Evolutionary conservation across 2,797 vertebrate genomes (phyloP), one percentile per base, ranked within the genome.

Genomic region (Tenualosa ilisha): DNA sequence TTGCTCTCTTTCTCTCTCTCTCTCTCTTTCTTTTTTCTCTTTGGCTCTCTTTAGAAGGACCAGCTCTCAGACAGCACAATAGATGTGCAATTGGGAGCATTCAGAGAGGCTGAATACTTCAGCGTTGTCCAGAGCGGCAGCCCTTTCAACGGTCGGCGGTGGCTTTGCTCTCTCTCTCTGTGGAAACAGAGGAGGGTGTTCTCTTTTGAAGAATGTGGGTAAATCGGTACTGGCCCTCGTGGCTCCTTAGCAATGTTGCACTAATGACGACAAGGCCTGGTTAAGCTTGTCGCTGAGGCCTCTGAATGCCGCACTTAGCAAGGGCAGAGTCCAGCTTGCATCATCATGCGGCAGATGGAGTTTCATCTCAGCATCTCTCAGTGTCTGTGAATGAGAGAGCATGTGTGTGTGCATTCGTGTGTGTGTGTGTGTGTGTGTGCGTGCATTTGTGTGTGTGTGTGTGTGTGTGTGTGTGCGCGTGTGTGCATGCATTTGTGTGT

Each of bases 11-110:
- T 2, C 15, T 37, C 65, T 26, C n/a, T 26, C 65, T 72, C 65
- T 17, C 26, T 15, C 11, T 40, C 31, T 40, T 7, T 72, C n/a
- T 26, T 26, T 37, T 26, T 24, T 20, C 40, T 79, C 72, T 37
- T 46, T 11, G 40, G 72, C 17, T 43, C 37, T 79, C 6, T 79
- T 79, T 2, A 22, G 15, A 5, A 79, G 72, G 37, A 22, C 40
- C 37, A 0, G 37, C 72, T 79, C 72, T 79, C 37, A 79, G 72
- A 2, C 40, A 6, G 72, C 40, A 79, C 72, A 79, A 79, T 79
- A 22, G 72, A 79, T 13, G 15, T 79, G 17, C 72, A 46, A 79
- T 79, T 79, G 37, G 72, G 72, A 43, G 12, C 72, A 79, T 79
- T 79, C 40, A 79, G 40, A 46, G 72, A 46, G 72, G 15, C 40